Evolutionary conservation across 1,140 invertebrate genomes (phyloP).

Genomic region (Polypedilum pembai): DNA sequence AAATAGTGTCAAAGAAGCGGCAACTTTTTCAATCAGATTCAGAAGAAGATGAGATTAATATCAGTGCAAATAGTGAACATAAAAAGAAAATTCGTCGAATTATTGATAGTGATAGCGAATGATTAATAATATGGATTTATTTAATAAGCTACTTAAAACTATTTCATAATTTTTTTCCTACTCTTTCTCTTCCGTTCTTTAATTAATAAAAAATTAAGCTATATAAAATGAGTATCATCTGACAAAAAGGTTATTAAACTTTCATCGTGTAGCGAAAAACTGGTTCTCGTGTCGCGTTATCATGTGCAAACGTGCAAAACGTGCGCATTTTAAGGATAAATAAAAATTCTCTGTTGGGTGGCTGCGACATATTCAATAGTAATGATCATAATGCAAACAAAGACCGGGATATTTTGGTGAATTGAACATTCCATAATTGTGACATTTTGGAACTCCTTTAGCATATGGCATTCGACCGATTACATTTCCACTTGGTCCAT

Average conservation of each 20-base stretch:
- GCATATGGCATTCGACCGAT: conserved; percentile 66
- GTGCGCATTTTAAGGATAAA: no score
- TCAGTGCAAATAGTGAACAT: conserved; percentile 26
- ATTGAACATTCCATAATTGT: conserved; percentile 56
- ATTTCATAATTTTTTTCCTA: neutral
- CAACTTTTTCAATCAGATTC: neutral
- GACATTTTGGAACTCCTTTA: conserved; percentile 63
- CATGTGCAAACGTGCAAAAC: no score
- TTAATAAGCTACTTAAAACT: no score
- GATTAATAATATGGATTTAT: conserved; percentile 29
- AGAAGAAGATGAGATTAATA: conserved; percentile 28
- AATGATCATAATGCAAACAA: conserved; percentile 46
- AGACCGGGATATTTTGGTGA: conserved; percentile 66
- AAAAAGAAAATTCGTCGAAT: conserved; percentile 29
- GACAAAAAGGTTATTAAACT: no score
- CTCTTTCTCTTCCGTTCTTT: neutral
- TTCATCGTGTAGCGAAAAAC: no score
- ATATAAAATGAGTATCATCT: no score
- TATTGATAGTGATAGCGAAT: conserved; percentile 34
- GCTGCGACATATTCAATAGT: no score
- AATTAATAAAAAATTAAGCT: no score
- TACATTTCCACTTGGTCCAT: conserved; percentile 74
- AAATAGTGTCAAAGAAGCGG: neutral
- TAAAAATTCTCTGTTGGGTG: conserved; percentile 31
- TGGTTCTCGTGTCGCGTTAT: no score